Evolutionary conservation across 1,140 invertebrate genomes (phyloP), one percentile per base, ranked within the genome.

Genomic region (Trichogramma pretiosum): DNA sequence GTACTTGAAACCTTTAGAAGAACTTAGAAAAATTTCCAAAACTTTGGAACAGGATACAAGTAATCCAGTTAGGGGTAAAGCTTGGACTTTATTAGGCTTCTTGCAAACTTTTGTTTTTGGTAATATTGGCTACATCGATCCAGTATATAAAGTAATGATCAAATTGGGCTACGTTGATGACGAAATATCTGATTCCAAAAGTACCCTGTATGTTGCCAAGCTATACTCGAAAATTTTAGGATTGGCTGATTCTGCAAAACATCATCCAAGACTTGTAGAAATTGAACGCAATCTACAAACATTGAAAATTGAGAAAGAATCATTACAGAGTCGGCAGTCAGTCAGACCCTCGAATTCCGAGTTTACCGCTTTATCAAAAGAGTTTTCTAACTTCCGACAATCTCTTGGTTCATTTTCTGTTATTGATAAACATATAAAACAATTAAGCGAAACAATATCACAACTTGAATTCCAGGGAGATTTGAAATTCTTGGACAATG

Each of bases 141-240:
- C 85, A 1, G 77, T 86, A 0, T 76, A 82, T 36, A 88, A 87
- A 60, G 75, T 81, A 30, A 67, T 74, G 1, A 60, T 89, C 0
- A 85, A 85, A 63, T 68, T 81, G 5, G 60, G 75, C 34, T 85
- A 87, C 45, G 63, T 79, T 10, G 61, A 75, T 10, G 78, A 87
- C 58, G 82, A 87, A 54, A 73, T 81, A 0, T 52, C n/a, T 0
- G 67, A 70, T 44, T 50, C 58, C 7, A 21, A 55, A 28, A 60
- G 46, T 4, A 56, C 60, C 0, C 50, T 67, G 21, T 62, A 63
- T 10, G 40, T 61, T 3, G 54, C 59, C 14, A 30, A 30, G 3
- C 33, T 70, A 4, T 55, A 68, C 18, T 57, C 56, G 1, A 49
- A 45, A 24, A 32, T 70, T 5, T 32, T 58, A 0, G 64, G 60